phyloP scores from a whole-genome alignment of 2,113 vertebrate genomes.

The Periophthalmodon schlosseri region DNA sequence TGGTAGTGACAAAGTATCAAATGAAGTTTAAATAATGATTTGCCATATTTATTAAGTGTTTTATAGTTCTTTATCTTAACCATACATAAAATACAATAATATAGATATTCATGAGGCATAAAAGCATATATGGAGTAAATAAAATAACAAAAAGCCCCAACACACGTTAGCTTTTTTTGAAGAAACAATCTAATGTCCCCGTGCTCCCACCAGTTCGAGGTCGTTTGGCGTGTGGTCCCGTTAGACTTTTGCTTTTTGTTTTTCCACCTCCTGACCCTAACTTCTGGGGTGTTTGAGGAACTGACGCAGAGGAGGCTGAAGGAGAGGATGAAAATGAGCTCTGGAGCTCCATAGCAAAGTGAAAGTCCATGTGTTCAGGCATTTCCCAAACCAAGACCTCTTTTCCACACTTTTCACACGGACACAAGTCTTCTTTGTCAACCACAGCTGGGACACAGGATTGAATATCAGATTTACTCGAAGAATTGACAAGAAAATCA shows the following conservation, averaged over 20 bases:
- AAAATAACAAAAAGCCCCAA: neutral
- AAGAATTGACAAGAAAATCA: neutral
- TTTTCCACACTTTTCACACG: constrained; percentile 86
- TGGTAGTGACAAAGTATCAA: neutral
- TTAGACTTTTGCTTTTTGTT: constrained; percentile 73
- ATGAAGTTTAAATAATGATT: neutral
- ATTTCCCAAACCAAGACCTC: constrained; percentile 87
- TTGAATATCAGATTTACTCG: neutral
- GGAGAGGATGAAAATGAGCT: constrained; percentile 78
- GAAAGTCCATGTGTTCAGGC: constrained; percentile 92
- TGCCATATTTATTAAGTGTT: neutral
- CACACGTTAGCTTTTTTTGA: constrained; percentile 75
- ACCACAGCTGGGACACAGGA: constrained; percentile 8
- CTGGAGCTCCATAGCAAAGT: constrained; percentile 92
- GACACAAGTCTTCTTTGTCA: constrained; percentile 74
- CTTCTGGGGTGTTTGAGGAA: constrained; percentile 24
- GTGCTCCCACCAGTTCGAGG: constrained; percentile 62
- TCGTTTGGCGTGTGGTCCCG: constrained; percentile 78
- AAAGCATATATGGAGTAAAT: neutral
- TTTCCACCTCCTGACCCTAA: constrained; percentile 63
- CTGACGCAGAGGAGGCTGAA: constrained; percentile 12
- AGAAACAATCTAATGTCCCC: constrained; percentile 87
- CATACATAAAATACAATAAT: neutral
- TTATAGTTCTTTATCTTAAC: no score
- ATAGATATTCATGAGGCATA: neutral